Percentiles rank a stretch among this genome's conserved stretches.
Evolutionary conservation across 1,140 invertebrate genomes (phyloP).

Genomic region (Thereuonema tuberculata): DNA sequence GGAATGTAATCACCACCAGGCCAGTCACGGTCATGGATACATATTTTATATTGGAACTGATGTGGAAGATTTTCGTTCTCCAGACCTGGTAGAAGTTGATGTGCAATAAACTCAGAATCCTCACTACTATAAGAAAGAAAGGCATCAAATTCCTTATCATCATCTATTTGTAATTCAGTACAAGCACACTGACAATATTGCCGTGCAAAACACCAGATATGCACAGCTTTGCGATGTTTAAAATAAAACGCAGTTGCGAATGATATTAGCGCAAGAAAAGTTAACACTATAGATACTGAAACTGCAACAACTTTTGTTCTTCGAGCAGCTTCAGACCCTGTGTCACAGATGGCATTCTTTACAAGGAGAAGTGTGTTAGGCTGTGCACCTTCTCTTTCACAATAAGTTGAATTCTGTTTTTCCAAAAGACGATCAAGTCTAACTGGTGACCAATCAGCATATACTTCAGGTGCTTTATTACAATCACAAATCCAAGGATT

Average conservation of each 20-base stretch:
- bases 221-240: background rate
- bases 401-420: conserved; percentile 30
- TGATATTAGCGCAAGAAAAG: too few species aligned
- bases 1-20: conserved; percentile 15
- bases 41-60: conserved; percentile 47
- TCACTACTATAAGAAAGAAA: conserved; percentile 87
- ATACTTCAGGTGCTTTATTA: too few species aligned
- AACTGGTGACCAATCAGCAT: too few species aligned
- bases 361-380: background rate
- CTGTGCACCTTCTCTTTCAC: background rate
- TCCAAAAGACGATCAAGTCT: conserved; percentile 34
- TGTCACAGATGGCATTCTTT: too few species aligned
- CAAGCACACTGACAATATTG: background rate
- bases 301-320: background rate
- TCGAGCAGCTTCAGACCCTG: background rate
- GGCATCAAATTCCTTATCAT: conserved; percentile 68
- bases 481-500: background rate
- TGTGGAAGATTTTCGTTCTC: conserved; percentile 33
- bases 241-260: background rate
- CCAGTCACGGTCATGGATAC: background rate
- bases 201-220: background rate
- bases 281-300: background rate
- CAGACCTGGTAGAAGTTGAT: conserved; percentile 34
- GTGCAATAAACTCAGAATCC: conserved; percentile 77
- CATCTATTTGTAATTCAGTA: background rate